These are phyloP conservation scores for Xenotilapia leptura DNA, from an alignment of 2,113 vertebrate genomes.

Conservation along the genomic window DNA sequence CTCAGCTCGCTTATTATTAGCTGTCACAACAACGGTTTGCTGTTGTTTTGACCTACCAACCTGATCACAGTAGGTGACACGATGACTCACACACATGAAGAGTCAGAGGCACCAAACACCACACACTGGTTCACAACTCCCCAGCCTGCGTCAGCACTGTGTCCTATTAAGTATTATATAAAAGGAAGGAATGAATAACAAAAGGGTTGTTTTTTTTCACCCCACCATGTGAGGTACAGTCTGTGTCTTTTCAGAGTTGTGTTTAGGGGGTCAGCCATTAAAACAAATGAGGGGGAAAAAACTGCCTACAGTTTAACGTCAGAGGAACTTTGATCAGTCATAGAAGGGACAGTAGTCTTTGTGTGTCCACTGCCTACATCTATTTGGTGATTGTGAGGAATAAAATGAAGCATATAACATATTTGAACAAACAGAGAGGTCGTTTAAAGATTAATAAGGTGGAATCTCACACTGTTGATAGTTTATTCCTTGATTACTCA, in stretches of 20 bases:
- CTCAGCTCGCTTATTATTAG: conserved; percentile 1
- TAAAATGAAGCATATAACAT: neutral
- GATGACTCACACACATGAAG: conserved; percentile 49
- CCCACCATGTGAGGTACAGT: neutral
- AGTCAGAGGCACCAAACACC: conserved; percentile 12
- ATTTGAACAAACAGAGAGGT: neutral
- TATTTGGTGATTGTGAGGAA: neutral
- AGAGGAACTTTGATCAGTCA: neutral
- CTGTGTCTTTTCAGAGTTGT: neutral
- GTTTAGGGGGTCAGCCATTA: neutral
- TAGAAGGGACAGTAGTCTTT: neutral
- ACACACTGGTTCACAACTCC: conserved; percentile 35
- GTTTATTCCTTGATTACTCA: neutral
- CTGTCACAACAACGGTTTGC: conserved; percentile 40
- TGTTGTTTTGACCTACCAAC: conserved; percentile 50
- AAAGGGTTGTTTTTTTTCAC: neutral
- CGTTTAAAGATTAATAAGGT: neutral
- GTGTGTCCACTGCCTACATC: neutral
- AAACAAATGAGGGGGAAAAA: neutral
- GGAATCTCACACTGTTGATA: neutral
- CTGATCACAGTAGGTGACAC: conserved; percentile 22
- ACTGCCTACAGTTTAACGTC: neutral
- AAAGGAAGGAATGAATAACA: neutral
- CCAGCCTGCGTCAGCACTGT: conserved; percentile 27
- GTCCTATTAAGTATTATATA: conserved; percentile 15